phyloP scores from a whole-genome alignment of 2,113 vertebrate species.

The Grantiella picta region DNA sequence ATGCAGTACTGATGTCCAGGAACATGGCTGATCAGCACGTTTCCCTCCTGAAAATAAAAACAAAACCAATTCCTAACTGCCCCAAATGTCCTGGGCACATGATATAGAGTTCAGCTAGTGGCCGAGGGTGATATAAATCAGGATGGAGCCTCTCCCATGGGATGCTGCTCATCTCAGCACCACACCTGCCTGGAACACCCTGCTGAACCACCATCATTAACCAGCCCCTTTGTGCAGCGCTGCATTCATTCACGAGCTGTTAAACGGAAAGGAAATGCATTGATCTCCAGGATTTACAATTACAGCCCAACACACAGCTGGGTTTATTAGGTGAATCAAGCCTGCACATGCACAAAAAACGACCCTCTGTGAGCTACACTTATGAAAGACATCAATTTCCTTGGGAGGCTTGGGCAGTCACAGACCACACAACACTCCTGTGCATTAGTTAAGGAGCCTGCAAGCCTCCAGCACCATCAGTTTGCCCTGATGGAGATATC shows the following conservation, averaged over 20 bases:
- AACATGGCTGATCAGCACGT: rapidly evolving
- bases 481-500: background rate
- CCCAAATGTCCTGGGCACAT: background rate
- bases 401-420: background rate
- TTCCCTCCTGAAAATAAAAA: background rate
- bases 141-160: background rate
- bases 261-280: background rate
- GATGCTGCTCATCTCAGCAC: background rate
- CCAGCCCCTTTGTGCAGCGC: background rate
- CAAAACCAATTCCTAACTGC: background rate
- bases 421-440: background rate
- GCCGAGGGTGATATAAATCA: background rate
- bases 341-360: background rate
- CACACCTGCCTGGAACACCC: background rate
- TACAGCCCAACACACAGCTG: background rate
- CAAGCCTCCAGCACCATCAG: background rate
- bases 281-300: background rate
- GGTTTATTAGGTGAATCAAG: background rate
- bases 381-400: background rate
- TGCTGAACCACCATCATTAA: background rate
- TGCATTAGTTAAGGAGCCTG: background rate
- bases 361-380: background rate
- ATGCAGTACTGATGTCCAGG: background rate
- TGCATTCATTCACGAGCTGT: background rate
- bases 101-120: background rate